Conservation (phyloP, 2,888 invertebrate species). For the Mechanitis mazaeus region DNA sequence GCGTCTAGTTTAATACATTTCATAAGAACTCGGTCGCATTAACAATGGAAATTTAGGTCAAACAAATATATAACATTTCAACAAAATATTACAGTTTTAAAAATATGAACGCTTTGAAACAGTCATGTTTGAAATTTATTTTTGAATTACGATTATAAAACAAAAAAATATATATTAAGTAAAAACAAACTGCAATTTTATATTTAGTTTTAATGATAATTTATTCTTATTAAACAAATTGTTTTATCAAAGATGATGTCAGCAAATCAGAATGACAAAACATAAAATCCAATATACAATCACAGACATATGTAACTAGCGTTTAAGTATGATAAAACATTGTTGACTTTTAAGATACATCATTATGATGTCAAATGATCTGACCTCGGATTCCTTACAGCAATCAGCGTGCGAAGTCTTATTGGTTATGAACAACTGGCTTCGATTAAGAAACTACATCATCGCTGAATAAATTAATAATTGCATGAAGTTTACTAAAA, state of each 20-base stretch:
- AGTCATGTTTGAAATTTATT: too few species aligned
- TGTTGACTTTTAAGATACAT: constrained; percentile 26
- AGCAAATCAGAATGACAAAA: constrained; percentile 3
- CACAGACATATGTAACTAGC: constrained; percentile 14
- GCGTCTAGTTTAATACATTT: constrained; percentile 21
- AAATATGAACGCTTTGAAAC: too few species aligned
- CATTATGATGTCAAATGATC: constrained; percentile 54
- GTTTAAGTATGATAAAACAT: constrained; percentile 23
- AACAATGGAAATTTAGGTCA: constrained; percentile 2
- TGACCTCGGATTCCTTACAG: constrained; percentile 62
- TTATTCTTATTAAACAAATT: not conserved
- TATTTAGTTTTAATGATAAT: too few species aligned
- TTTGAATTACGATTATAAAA: too few species aligned
- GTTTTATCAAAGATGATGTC: not conserved
- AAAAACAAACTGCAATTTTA: too few species aligned
- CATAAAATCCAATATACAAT: constrained; percentile 19
- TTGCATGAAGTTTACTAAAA: constrained; percentile 26
- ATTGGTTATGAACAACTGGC: constrained; percentile 61
- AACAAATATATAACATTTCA: constrained; percentile 2
- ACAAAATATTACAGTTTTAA: not conserved
- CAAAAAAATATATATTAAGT: too few species aligned
- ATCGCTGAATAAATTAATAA: constrained; percentile 40
- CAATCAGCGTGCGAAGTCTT: constrained; percentile 73
- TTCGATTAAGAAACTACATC: constrained; percentile 58
- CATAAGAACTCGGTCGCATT: constrained; percentile 18